phyloP scores from a whole-genome alignment of 2,888 invertebrate species.

The Drosophila anomalata region DNA sequence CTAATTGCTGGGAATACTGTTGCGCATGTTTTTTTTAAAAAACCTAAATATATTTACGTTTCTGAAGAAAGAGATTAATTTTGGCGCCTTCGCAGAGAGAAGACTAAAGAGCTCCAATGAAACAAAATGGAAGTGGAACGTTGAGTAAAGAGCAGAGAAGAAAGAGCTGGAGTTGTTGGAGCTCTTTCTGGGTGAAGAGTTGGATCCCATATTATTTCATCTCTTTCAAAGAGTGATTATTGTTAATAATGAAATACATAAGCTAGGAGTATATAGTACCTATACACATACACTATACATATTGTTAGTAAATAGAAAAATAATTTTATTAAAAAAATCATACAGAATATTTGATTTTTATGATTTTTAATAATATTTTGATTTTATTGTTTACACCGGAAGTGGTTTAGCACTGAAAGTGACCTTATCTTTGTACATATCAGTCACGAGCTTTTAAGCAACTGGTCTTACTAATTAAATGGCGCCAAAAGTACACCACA shows the following conservation, averaged over 20 bases:
- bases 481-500: too few relatives aligned
- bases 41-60: slow-evolving; percentile 1
- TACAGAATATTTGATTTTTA: not conserved
- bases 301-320: not conserved
- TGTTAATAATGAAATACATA: not conserved
- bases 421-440: too few relatives aligned
- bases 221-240: not conserved
- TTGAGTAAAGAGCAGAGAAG: slow-evolving; percentile 10
- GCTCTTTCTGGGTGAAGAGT: not conserved
- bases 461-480: too few relatives aligned
- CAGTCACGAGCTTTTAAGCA: too few relatives aligned
- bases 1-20: slow-evolving; percentile 48
- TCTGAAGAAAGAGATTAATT: not conserved
- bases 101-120: slow-evolving; percentile 22
- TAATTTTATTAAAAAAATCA: too few relatives aligned
- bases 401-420: too few relatives aligned
- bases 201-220: not conserved
- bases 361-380: not conserved
- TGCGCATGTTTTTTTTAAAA: not conserved
- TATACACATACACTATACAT: not conserved
- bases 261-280: not conserved
- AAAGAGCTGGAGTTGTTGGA: slow-evolving; percentile 28
- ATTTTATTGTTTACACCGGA: not conserved
- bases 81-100: slow-evolving; percentile 5
- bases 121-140: slow-evolving; percentile 59